A percentile compares a stretch with the other conserved stretches of the same genome.
Conservation (phyloP, 1,140 invertebrate species). For the Neodiprion pinetum region DNA sequence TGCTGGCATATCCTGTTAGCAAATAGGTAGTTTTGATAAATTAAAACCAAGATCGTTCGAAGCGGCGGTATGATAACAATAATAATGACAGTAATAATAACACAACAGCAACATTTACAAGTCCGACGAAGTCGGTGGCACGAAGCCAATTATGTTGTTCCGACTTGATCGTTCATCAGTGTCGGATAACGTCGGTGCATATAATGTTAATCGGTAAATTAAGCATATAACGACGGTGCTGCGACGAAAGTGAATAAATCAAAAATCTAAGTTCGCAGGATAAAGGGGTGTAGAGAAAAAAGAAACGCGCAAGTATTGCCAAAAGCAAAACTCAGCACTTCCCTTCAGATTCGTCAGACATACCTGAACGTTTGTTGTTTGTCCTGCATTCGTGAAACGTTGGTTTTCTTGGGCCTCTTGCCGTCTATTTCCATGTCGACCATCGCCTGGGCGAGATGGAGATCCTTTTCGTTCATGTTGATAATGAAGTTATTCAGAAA, state of each 20-base stretch:
- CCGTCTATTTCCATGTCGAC: conserved; percentile 55
- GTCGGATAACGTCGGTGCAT: too few relatives aligned
- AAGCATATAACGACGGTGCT: neutral
- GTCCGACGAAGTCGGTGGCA: too few relatives aligned
- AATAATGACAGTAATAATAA: too few relatives aligned
- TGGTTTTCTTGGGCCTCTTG: conserved; percentile 39
- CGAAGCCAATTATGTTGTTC: too few relatives aligned
- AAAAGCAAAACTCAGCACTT: conserved; percentile 23
- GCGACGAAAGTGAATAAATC: neutral
- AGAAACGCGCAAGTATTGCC: conserved; percentile 28
- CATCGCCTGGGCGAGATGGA: conserved; percentile 70
- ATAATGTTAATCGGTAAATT: too few relatives aligned
- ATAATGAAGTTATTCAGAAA: neutral
- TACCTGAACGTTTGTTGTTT: conserved; percentile 58
- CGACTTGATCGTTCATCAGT: too few relatives aligned
- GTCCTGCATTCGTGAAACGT: conserved; percentile 49
- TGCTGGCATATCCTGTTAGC: too few relatives aligned
- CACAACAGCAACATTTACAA: too few relatives aligned
- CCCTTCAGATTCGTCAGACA: conserved; percentile 6
- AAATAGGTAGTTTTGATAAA: too few relatives aligned
- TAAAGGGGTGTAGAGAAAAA: neutral
- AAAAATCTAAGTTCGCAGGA: neutral
- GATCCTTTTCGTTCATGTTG: conserved; percentile 71
- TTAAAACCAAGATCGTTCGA: too few relatives aligned
- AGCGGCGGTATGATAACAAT: too few relatives aligned